These are phyloP conservation scores for Sminthopsis crassicaudata DNA, from an alignment of 2,113 vertebrate genomes.

Conservation along the genomic window DNA sequence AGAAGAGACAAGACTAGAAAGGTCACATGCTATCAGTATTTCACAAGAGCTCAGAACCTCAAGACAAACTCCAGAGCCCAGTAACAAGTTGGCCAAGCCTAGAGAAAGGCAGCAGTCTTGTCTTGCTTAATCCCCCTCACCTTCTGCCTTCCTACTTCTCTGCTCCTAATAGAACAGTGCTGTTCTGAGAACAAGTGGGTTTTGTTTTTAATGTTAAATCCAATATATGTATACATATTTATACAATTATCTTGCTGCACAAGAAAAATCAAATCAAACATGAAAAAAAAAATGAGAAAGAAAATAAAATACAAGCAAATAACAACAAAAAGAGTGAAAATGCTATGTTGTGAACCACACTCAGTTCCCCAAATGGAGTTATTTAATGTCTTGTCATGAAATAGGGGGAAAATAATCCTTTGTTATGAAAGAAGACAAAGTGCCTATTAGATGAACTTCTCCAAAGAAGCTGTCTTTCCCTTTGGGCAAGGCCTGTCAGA, in stretches of 20 bases:
- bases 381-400: slow-evolving; percentile 32
- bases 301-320: no score
- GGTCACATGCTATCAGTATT: neutral
- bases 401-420: slow-evolving; percentile 11
- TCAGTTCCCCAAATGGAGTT: neutral
- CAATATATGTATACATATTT: no score
- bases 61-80: neutral
- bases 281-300: no score
- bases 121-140: neutral
- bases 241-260: no score
- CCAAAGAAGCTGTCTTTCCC: slow-evolving; percentile 6
- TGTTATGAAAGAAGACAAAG: slow-evolving; percentile 62
- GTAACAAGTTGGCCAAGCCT: neutral
- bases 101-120: neutral
- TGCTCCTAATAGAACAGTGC: neutral
- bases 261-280: no score
- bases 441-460: slow-evolving; percentile 21
- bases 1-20: neutral
- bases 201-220: neutral
- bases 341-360: no score
- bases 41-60: neutral
- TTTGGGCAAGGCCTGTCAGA: neutral
- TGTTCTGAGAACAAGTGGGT: no score
- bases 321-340: no score
- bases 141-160: neutral